These are phyloP conservation scores for Agriotes lineatus DNA, from an alignment of 2,888 invertebrate genomes.

Conservation along the genomic window DNA sequence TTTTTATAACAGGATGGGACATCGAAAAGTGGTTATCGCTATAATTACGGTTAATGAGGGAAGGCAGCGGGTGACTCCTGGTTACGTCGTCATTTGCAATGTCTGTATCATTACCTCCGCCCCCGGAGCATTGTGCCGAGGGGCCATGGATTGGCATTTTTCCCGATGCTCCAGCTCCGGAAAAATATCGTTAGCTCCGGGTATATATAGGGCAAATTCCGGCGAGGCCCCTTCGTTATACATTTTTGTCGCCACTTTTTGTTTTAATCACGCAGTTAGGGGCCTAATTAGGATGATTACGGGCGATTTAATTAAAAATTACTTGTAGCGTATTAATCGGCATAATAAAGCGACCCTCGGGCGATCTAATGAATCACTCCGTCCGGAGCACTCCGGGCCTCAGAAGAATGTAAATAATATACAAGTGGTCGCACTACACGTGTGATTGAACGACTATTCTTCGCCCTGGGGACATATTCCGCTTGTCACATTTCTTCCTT, in stretches of 20 bases:
- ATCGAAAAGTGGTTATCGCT: constrained; percentile 34
- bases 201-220: constrained; percentile 55
- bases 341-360: constrained; percentile 55
- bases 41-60: constrained; percentile 61
- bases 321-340: constrained; percentile 57
- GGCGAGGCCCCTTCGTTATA: constrained; percentile 56
- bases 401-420: constrained; percentile 59
- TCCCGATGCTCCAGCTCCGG: constrained; percentile 50
- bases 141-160: constrained; percentile 55
- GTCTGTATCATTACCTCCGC: constrained; percentile 59
- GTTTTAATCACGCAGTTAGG: constrained; percentile 59
- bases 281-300: constrained; percentile 57
- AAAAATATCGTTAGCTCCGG: constrained; percentile 55
- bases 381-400: constrained; percentile 56
- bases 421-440: constrained; percentile 62
- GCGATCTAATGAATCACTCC: constrained; percentile 61
- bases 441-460: constrained; percentile 62
- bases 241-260: constrained; percentile 56
- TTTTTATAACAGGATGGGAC: constrained; percentile 22
- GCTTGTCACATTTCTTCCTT: constrained; percentile 64
- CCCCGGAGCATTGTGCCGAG: constrained; percentile 48
- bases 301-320: constrained; percentile 59
- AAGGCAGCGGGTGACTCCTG: constrained; percentile 58
- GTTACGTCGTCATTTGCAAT: constrained; percentile 58
- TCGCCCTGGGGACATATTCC: constrained; percentile 63